phyloP scores from a whole-genome alignment of 2,113 vertebrate species.

The Axis porcinus region DNA sequence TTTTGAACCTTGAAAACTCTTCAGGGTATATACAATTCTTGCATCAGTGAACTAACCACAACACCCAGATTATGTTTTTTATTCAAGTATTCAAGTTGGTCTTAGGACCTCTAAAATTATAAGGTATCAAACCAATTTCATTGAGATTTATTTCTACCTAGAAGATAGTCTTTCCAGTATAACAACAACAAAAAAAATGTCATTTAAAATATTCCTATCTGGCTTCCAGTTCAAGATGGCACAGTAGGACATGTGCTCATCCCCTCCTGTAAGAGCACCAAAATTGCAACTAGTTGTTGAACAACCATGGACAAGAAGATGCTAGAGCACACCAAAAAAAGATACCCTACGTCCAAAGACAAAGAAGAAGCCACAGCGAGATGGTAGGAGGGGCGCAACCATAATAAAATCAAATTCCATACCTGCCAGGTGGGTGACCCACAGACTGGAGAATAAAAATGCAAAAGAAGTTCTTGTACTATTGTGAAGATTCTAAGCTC shows the following conservation, averaged over 20 bases:
- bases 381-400: fast-evolving
- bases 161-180: background rate
- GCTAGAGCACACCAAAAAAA: background rate
- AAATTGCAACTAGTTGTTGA: background rate
- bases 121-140: background rate
- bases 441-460: background rate
- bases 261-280: background rate
- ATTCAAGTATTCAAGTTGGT: background rate
- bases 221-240: background rate
- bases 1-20: background rate
- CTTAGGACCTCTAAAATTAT: background rate
- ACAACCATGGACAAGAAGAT: background rate
- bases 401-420: background rate
- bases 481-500: background rate
- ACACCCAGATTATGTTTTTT: background rate
- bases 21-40: background rate
- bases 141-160: background rate
- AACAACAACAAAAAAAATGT: background rate
- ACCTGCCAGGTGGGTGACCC: background rate
- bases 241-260: background rate
- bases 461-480: background rate
- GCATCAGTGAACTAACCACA: background rate
- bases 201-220: background rate
- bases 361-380: background rate
- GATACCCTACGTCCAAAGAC: background rate